A percentile compares a stretch with the other conserved stretches of the same genome.
These are phyloP conservation scores for Drosophila sordidula DNA, from an alignment of 2,888 invertebrate species.

Conservation along the genomic window DNA sequence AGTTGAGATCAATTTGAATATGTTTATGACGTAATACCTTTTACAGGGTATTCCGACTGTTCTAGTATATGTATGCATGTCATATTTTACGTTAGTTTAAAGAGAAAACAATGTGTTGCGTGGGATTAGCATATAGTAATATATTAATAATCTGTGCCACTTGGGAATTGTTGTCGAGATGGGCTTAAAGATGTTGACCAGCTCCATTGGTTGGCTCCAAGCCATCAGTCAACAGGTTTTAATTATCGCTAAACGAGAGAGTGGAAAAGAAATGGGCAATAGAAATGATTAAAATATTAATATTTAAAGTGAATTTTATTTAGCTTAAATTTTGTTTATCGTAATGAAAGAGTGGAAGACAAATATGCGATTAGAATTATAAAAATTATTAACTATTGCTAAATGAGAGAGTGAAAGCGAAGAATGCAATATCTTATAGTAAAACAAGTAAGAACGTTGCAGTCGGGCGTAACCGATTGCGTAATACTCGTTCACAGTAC, in stretches of 20 bases:
- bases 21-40: slow-evolving; percentile 19
- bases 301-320: too few species aligned
- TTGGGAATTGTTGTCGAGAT: slow-evolving; percentile 12
- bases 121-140: slow-evolving; percentile 13
- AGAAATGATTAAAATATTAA: slow-evolving; percentile 10
- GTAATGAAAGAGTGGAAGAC: too few species aligned
- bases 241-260: slow-evolving; percentile 60
- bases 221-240: slow-evolving; percentile 11
- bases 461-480: too few species aligned
- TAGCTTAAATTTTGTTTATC: too few species aligned
- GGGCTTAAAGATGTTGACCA: slow-evolving; percentile 6
- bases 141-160: slow-evolving; percentile 12
- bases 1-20: slow-evolving; percentile 71
- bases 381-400: too few species aligned
- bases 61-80: slow-evolving; percentile 10
- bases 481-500: too few species aligned
- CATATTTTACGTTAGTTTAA: slow-evolving; percentile 11
- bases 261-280: slow-evolving; percentile 2
- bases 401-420: too few species aligned
- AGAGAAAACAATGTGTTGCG: slow-evolving; percentile 10
- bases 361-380: too few species aligned
- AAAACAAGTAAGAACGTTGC: too few species aligned
- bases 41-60: slow-evolving; percentile 23
- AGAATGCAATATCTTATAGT: too few species aligned
- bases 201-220: slow-evolving; percentile 4